phyloP scores from a whole-genome alignment of 2,888 invertebrate genomes.

The Anthrax anthrax region DNA sequence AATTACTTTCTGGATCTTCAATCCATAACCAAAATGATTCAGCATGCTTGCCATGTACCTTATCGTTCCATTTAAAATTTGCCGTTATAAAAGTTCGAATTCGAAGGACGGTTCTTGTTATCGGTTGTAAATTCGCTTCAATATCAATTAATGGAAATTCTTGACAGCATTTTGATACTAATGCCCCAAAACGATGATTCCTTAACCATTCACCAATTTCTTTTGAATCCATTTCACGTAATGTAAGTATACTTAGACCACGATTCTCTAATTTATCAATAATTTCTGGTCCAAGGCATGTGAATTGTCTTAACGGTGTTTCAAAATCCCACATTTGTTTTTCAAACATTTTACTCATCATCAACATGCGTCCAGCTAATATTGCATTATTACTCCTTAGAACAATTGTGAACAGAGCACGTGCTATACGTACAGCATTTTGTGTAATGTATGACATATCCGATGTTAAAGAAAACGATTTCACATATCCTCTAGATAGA shows the following conservation, averaged over 20 bases:
- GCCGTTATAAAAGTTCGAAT: constrained; percentile 68
- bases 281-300: constrained; percentile 58
- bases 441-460: constrained; percentile 38
- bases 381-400: constrained; percentile 79
- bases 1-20: constrained; percentile 86
- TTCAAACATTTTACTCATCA: constrained; percentile 86
- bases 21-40: constrained; percentile 98
- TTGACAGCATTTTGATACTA: constrained; percentile 68
- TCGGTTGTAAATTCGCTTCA: constrained; percentile 80
- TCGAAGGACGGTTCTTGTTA: constrained; percentile 80
- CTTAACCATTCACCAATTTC: constrained; percentile 73
- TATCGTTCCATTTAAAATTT: constrained; percentile 75
- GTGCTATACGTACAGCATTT: constrained; percentile 80
- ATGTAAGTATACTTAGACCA: constrained; percentile 55
- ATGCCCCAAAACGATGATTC: constrained; percentile 57
- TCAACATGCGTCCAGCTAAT: constrained; percentile 71
- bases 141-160: constrained; percentile 76
- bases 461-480: constrained; percentile 35
- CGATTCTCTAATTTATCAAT: constrained; percentile 68
- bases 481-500: constrained; percentile 66
- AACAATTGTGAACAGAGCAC: constrained; percentile 90
- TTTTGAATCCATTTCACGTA: constrained; percentile 74
- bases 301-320: constrained; percentile 76
- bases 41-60: constrained; percentile 70
- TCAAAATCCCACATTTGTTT: constrained; percentile 78